Conservation (phyloP, 2,888 invertebrate species). For the Cyclophora albipunctata region DNA sequence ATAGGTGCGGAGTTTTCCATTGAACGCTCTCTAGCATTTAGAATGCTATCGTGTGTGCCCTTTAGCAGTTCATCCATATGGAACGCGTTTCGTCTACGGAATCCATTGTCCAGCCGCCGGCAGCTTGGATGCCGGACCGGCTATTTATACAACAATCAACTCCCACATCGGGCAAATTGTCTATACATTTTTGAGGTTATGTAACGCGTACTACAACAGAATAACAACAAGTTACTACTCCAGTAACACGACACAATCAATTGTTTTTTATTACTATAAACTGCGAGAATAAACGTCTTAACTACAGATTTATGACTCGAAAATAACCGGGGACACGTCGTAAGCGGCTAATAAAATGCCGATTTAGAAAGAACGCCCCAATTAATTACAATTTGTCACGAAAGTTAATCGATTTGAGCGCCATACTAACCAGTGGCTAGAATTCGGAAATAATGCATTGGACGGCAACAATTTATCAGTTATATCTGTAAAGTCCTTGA, state of each 20-base stretch:
- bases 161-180: slow-evolving; percentile 44
- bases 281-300: too few species aligned
- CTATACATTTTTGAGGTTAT: slow-evolving; percentile 33
- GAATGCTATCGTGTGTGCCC: slow-evolving; percentile 46
- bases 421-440: too few species aligned
- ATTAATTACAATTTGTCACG: slow-evolving; percentile 41
- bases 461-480: slow-evolving; percentile 18
- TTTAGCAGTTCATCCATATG: slow-evolving; percentile 68
- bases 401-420: slow-evolving; percentile 8
- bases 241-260: too few species aligned
- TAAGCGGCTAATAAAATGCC: slow-evolving; percentile 20
- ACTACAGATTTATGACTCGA: too few species aligned
- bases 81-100: slow-evolving; percentile 65
- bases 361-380: slow-evolving; percentile 29
- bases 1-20: slow-evolving; percentile 20
- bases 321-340: too few species aligned
- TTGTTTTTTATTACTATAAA: too few species aligned
- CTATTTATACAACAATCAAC: slow-evolving; percentile 65
- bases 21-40: slow-evolving; percentile 29
- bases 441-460: slow-evolving; percentile 11
- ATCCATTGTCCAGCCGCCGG: slow-evolving; percentile 63
- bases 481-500: slow-evolving; percentile 18
- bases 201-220: slow-evolving; percentile 17
- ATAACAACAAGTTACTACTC: background rate
- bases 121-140: slow-evolving; percentile 39